Evolutionary conservation across 2,113 vertebrate species (phyloP).

Genomic region (Mustela nigripes): DNA sequence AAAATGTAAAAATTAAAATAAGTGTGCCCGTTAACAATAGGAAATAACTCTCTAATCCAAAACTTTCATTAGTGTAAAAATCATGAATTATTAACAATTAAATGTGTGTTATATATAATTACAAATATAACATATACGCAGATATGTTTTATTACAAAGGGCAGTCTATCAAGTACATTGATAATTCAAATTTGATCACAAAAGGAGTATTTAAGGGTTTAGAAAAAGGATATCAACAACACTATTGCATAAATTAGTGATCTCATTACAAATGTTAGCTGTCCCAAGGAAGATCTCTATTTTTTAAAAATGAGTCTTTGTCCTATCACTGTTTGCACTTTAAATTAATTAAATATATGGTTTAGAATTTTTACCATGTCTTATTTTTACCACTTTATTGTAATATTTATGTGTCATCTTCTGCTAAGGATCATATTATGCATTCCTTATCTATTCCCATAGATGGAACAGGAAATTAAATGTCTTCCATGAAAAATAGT

Average conservation of each 20-base stretch:
- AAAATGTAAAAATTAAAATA: not conserved
- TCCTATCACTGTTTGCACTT: constrained; percentile 32
- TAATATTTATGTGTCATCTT: constrained; percentile 17
- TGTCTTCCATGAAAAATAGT: constrained; percentile 57
- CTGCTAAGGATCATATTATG: constrained; percentile 54
- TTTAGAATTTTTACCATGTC: constrained; percentile 36
- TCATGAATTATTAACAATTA: not conserved
- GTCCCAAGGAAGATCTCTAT: not conserved
- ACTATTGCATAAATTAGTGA: constrained; percentile 8
- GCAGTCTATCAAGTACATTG: not conserved
- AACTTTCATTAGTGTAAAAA: not conserved
- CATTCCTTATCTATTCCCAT: constrained; percentile 59
- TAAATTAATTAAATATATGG: not conserved
- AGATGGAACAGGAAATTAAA: constrained; percentile 76
- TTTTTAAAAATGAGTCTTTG: not conserved
- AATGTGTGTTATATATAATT: not conserved
- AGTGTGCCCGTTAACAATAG: not conserved
- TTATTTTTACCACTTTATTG: constrained; percentile 29
- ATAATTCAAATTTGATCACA: constrained; percentile 9
- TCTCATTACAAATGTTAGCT: constrained; percentile 27
- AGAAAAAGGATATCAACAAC: not conserved
- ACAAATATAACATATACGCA: not conserved
- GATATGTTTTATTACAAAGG: not conserved
- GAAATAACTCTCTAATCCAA: not conserved
- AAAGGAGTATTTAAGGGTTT: not conserved